A percentile compares a stretch with the other conserved stretches of the same genome.
phyloP scores from a whole-genome alignment of 2,797 vertebrate species.

The Chelonia mydas region DNA sequence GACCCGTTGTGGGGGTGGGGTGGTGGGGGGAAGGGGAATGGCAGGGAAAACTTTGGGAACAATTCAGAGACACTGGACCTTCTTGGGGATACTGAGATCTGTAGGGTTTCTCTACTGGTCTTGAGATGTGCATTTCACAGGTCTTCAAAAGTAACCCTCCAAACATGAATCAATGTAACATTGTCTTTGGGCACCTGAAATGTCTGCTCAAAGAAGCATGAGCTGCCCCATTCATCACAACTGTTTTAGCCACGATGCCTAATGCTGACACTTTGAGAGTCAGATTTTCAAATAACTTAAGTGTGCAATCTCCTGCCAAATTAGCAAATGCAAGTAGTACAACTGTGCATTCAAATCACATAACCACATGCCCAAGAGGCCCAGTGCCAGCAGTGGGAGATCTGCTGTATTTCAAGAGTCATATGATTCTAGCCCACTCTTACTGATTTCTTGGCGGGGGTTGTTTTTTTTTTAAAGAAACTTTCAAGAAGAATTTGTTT shows the following conservation, averaged over 20 bases:
- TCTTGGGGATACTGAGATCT: not conserved
- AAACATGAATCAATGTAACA: rapidly evolving
- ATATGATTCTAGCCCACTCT: not conserved
- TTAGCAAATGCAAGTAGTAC: not conserved
- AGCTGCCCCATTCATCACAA: not conserved
- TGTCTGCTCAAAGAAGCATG: not conserved
- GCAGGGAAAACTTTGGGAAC: not conserved
- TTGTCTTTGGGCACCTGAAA: not conserved
- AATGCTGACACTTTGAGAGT: not conserved
- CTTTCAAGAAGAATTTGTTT: not conserved
- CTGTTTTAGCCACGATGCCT: not conserved
- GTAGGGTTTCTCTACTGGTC: not conserved
- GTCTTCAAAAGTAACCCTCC: not conserved
- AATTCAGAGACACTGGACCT: rapidly evolving
- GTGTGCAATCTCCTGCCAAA: not conserved
- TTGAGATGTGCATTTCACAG: not conserved
- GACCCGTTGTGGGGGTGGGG: rapidly evolving
- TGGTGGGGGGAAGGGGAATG: rapidly evolving
- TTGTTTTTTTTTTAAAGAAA: not conserved
- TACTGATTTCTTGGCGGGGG: not conserved
- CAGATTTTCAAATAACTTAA: not conserved
- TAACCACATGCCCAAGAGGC: not conserved
- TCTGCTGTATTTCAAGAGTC: not conserved
- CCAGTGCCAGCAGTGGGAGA: not conserved
- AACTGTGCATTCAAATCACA: not conserved